These are phyloP conservation scores for Pseudolaguvia tuberculata DNA, from an alignment of 2,113 vertebrate genomes.

Conservation along the genomic window DNA sequence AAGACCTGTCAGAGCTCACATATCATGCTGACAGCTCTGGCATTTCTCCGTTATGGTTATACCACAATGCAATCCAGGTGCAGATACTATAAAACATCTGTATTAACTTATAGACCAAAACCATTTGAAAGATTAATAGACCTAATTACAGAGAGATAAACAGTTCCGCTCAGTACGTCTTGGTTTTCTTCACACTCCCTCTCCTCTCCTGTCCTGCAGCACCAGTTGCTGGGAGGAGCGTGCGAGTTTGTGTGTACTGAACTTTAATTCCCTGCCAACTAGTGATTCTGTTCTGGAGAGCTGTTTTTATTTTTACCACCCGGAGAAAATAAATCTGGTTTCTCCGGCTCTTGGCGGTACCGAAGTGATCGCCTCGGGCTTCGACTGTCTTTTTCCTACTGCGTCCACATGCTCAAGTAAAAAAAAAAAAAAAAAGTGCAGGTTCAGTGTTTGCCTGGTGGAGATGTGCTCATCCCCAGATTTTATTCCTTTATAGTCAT, in stretches of 20 bases:
- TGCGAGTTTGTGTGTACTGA: constrained; percentile 24
- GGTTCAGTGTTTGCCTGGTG: constrained; percentile 38
- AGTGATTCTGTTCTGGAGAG: constrained; percentile 27
- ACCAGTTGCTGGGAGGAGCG: constrained; percentile 27
- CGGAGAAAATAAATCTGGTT: constrained; percentile 45
- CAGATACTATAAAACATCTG: too few species aligned
- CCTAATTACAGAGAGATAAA: background rate
- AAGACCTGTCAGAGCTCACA: background rate
- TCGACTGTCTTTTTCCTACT: constrained; percentile 28
- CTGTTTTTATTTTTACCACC: constrained; percentile 40
- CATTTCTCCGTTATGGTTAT: background rate
- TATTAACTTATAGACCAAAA: too few species aligned
- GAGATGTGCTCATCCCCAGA: constrained; percentile 24
- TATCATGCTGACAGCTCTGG: background rate
- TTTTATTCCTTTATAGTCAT: too few species aligned
- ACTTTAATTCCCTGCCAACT: constrained; percentile 11
- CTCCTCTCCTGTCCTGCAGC: background rate
- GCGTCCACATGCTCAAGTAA: constrained; percentile 34
- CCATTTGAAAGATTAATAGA: background rate
- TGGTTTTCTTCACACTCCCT: background rate
- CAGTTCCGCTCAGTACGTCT: background rate
- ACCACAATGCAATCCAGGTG: background rate
- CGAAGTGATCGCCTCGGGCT: constrained; percentile 22
- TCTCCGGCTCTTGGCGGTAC: constrained; percentile 19
- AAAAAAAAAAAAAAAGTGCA: constrained; percentile 27